These are phyloP conservation scores for Acanthoscelides obtectus DNA, from an alignment of 2,888 invertebrate genomes.

Conservation along the genomic window DNA sequence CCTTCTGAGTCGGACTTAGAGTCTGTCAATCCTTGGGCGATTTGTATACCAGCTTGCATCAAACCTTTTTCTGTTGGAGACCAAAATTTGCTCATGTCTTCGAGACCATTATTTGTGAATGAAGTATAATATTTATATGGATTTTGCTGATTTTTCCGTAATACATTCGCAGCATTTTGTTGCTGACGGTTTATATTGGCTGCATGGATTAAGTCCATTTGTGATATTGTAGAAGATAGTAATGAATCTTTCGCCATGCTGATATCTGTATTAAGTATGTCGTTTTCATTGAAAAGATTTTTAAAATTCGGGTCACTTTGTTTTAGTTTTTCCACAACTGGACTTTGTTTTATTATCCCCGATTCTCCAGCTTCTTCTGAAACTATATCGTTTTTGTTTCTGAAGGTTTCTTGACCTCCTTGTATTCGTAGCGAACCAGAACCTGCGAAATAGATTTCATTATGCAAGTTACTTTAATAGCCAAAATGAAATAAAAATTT, in stretches of 20 bases:
- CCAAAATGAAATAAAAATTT: too few relatives aligned
- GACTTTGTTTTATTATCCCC: not conserved
- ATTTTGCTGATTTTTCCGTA: not conserved
- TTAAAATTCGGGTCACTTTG: constrained; percentile 12
- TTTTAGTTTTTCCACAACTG: not conserved
- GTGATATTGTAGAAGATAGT: constrained; percentile 10
- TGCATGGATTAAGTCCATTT: constrained; percentile 1
- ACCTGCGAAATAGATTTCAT: not conserved
- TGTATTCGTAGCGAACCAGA: not conserved
- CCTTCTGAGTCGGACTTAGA: constrained; percentile 7
- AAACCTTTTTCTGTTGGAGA: constrained; percentile 18
- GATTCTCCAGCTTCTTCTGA: not conserved
- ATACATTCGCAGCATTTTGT: not conserved
- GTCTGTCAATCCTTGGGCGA: constrained; percentile 10
- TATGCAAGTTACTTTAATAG: too few relatives aligned
- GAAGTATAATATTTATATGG: not conserved
- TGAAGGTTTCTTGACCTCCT: constrained; percentile 1
- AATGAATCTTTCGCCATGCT: constrained; percentile 14
- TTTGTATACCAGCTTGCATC: constrained; percentile 19
- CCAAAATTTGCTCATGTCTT: constrained; percentile 24
- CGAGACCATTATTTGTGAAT: constrained; percentile 18
- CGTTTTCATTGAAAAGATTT: constrained; percentile 21
- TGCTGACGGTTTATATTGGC: not conserved
- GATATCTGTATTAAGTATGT: constrained; percentile 21
- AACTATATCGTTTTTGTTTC: constrained; percentile 2